Evolutionary conservation across 2,113 vertebrate species (phyloP), one percentile per base, ranked within the genome.

Genomic region (Apodemus speciosus): DNA sequence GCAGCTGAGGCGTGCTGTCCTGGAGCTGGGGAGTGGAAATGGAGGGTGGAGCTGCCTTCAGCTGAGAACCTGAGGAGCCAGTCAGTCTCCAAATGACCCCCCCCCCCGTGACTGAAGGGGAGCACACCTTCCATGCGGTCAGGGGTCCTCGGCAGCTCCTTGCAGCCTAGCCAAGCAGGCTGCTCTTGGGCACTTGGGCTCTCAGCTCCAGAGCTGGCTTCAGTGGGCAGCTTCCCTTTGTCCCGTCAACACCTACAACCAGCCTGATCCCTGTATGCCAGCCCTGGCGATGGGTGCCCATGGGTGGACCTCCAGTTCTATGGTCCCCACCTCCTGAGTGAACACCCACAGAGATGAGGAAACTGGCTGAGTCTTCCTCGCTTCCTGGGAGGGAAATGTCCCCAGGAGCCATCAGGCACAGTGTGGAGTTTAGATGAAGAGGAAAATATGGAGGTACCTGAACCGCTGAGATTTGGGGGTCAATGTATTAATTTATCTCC

Each of bases 181-280:
- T 20, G 49, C 64, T 87, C 69, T 89, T 7, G 30, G 58, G 38
- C 77, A 6, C 49, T 30, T 15, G 10, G 25, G 40, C 60, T 60
- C 10, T 30, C 40, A 32, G 77, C 15, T 40, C 30, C 60, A n/a
- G 18, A 9, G 4, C 35, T 3, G 49, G 51, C 23, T 69, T 49
- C 64, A 6, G 32, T 9, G 40, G 43, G 51, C 32, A 71, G 66
- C 14, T 18, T 30, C 46, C 80, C 23, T 30, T 35, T n/a, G 38
- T 60, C 6, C 60, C 15, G 30, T 71, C 7, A 11, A 38, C 46
- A 9, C 10, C 3, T 0, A 2, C 43, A 86, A 79, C 43, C 23
- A 7, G 25, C 23, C 4, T 0, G 16, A 56, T 18, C 20, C n/a
- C 75, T 9, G 14, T 3, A 3, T 69, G 20, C 60, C 43, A 62